Evolutionary conservation across 1,140 invertebrate genomes (phyloP).

Genomic region (Eueides isabella): DNA sequence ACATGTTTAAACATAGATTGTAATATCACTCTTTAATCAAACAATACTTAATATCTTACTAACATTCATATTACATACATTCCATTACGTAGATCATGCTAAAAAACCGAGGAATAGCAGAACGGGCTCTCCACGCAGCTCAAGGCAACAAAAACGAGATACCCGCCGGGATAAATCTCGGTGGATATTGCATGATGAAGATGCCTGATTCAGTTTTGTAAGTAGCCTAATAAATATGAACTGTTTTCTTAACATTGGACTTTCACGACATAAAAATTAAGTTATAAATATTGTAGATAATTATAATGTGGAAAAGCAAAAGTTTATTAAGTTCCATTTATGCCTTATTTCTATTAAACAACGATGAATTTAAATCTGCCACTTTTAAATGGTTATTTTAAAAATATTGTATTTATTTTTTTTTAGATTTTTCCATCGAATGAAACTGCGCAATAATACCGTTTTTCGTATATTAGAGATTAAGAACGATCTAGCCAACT

Average conservation of each 20-base stretch:
- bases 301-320: too few relatives aligned
- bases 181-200: slow-evolving; percentile 61
- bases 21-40: too few relatives aligned
- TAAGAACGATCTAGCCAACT: slow-evolving; percentile 51
- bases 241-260: background rate
- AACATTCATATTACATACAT: too few relatives aligned
- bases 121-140: slow-evolving; percentile 41
- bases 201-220: slow-evolving; percentile 43
- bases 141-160: slow-evolving; percentile 41
- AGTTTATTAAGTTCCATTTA: background rate
- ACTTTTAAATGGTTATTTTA: too few relatives aligned
- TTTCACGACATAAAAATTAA: background rate
- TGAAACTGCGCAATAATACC: slow-evolving; percentile 69
- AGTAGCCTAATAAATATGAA: slow-evolving; percentile 16
- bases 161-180: slow-evolving; percentile 67
- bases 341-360: too few relatives aligned
- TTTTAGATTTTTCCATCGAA: slow-evolving; percentile 67
- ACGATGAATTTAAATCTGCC: background rate
- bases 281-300: background rate
- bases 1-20: too few relatives aligned
- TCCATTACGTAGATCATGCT: slow-evolving; percentile 45
- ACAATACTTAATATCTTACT: too few relatives aligned
- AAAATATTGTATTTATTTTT: background rate
- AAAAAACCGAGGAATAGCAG: slow-evolving; percentile 45
- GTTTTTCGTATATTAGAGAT: slow-evolving; percentile 54